A percentile compares a stretch with the other conserved stretches of the same genome.
phyloP scores from a whole-genome alignment of 2,888 invertebrate species.

The Brachyptera risi region DNA sequence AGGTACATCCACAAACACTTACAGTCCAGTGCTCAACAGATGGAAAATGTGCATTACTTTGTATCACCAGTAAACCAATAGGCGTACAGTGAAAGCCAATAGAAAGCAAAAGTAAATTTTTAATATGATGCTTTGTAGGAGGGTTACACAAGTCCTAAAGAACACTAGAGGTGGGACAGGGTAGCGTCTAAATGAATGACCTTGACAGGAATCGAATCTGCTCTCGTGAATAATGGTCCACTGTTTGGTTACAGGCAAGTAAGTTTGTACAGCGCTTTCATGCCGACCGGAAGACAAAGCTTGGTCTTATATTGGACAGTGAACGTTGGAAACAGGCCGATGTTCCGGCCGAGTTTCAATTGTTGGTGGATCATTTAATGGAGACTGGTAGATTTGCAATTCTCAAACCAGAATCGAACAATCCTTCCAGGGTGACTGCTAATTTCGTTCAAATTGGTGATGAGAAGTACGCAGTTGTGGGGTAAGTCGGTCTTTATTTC shows the following conservation, averaged over 20 bases:
- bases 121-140: too few relatives aligned
- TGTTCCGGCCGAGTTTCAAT: slow-evolving; percentile 85
- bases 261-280: slow-evolving; percentile 91
- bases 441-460: slow-evolving; percentile 56
- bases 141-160: too few relatives aligned
- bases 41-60: too few relatives aligned
- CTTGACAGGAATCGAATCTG: too few relatives aligned
- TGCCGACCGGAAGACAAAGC: slow-evolving; percentile 77
- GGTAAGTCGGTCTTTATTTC: slow-evolving; percentile 42
- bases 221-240: too few relatives aligned
- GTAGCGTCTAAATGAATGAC: too few relatives aligned
- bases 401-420: slow-evolving; percentile 5
- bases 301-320: slow-evolving; percentile 78
- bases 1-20: too few relatives aligned
- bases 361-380: slow-evolving; percentile 68
- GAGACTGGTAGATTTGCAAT: slow-evolving; percentile 32
- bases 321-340: slow-evolving; percentile 94
- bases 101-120: too few relatives aligned
- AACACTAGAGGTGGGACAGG: too few relatives aligned
- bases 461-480: slow-evolving; percentile 71
- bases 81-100: too few relatives aligned
- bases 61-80: too few relatives aligned
- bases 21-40: too few relatives aligned
- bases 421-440: slow-evolving; percentile 35
- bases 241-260: slow-evolving; percentile 60